A percentile compares a stretch with the other conserved stretches of the same genome.
These are phyloP conservation scores for Wiebesia pumilae DNA, from an alignment of 1,140 invertebrate genomes.

Conservation along the genomic window DNA sequence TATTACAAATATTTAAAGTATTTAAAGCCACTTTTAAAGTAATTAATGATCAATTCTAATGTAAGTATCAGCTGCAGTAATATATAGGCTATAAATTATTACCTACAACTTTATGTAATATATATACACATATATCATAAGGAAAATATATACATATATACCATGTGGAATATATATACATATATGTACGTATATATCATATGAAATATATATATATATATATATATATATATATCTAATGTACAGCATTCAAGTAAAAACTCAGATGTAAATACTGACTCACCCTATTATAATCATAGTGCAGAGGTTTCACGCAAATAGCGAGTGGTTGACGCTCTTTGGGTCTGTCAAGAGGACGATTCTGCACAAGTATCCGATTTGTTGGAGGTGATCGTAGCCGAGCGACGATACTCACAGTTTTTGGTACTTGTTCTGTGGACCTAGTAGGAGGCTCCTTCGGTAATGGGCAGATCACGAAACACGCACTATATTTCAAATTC, in stretches of 20 bases:
- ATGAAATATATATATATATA: too few species aligned
- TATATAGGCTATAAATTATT: too few species aligned
- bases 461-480: conserved; percentile 89
- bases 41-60: too few species aligned
- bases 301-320: conserved; percentile 95
- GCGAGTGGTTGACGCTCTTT: conserved; percentile 77
- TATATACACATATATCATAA: too few species aligned
- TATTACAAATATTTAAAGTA: too few species aligned
- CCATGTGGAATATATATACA: too few species aligned
- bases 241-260: not conserved
- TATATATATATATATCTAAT: too few species aligned
- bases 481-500: conserved; percentile 94
- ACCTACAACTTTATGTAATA: too few species aligned
- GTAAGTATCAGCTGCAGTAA: too few species aligned
- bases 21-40: too few species aligned
- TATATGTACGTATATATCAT: too few species aligned
- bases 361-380: conserved; percentile 78
- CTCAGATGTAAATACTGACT: conserved; percentile 44
- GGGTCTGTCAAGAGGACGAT: conserved; percentile 72
- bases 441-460: conserved; percentile 70
- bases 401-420: conserved; percentile 80
- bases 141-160: too few species aligned
- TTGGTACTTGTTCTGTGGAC: conserved; percentile 68
- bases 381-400: conserved; percentile 77
- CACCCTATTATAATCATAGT: conserved; percentile 90